Evolutionary conservation across 2,797 vertebrate genomes (phyloP).

Genomic region (Mormyrops attenuatus): DNA sequence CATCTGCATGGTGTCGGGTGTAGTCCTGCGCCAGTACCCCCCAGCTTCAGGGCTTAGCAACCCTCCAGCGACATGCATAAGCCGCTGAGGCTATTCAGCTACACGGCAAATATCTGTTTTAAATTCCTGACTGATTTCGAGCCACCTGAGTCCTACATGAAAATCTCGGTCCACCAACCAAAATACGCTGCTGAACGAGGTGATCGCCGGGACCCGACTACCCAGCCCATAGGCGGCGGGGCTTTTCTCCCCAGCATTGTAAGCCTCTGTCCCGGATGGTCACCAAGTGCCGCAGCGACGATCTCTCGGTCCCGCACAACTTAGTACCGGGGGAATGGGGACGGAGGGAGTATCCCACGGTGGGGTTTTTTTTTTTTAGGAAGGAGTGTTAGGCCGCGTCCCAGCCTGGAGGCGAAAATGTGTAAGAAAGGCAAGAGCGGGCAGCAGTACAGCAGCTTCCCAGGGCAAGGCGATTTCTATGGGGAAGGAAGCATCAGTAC

Average conservation of each 20-base stretch:
- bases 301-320: background rate
- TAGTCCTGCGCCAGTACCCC: background rate
- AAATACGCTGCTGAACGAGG: background rate
- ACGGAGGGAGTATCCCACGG: background rate
- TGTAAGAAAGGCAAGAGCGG: background rate
- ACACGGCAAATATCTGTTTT: background rate
- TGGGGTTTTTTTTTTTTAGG: constrained; percentile 1
- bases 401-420: constrained; percentile 51
- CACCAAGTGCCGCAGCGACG: background rate
- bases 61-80: background rate
- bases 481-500: constrained; percentile 14
- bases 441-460: constrained; percentile 6
- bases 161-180: background rate
- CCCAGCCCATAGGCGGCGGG: background rate
- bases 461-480: background rate
- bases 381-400: constrained; percentile 63
- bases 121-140: background rate
- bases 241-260: background rate
- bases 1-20: background rate
- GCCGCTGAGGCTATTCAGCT: background rate
- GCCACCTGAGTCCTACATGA: background rate
- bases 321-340: background rate
- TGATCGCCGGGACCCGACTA: background rate
- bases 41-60: background rate
- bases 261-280: background rate